These are phyloP conservation scores for Heteromurus nitidus DNA, from an alignment of 2,888 invertebrate species.

Conservation along the genomic window DNA sequence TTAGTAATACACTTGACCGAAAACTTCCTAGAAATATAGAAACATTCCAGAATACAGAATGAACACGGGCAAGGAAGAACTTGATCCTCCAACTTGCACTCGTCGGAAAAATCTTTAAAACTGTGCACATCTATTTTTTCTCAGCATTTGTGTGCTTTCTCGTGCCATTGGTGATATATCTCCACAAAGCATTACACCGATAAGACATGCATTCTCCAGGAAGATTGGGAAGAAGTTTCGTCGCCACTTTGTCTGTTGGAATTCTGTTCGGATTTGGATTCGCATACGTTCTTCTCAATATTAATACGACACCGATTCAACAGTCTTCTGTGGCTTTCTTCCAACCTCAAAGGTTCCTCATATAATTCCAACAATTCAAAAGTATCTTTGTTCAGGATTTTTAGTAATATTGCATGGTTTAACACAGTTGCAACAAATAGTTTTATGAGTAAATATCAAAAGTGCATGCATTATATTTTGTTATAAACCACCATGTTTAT, in stretches of 20 bases:
- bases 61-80: no score
- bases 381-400: no score
- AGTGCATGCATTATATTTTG: constrained; percentile 1
- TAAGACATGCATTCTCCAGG: constrained; percentile 59
- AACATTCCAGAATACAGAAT: no score
- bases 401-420: no score
- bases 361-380: no score
- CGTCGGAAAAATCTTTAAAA: no score
- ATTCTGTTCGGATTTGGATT: constrained; percentile 86
- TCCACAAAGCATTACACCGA: not conserved
- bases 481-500: no score
- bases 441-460: no score
- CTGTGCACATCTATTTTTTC: not conserved
- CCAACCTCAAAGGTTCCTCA: constrained; percentile 54
- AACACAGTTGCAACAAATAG: no score
- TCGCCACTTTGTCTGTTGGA: constrained; percentile 83
- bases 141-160: constrained; percentile 1
- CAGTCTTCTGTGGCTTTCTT: constrained; percentile 60
- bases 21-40: no score
- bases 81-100: no score
- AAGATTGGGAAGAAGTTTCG: constrained; percentile 81
- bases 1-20: no score
- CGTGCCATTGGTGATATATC: not conserved
- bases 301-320: constrained; percentile 73
- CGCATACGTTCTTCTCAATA: constrained; percentile 83